A percentile compares a stretch with the other conserved stretches of the same genome.
phyloP scores from a whole-genome alignment of 2,888 invertebrate species.

The Euzophera pinguis region DNA sequence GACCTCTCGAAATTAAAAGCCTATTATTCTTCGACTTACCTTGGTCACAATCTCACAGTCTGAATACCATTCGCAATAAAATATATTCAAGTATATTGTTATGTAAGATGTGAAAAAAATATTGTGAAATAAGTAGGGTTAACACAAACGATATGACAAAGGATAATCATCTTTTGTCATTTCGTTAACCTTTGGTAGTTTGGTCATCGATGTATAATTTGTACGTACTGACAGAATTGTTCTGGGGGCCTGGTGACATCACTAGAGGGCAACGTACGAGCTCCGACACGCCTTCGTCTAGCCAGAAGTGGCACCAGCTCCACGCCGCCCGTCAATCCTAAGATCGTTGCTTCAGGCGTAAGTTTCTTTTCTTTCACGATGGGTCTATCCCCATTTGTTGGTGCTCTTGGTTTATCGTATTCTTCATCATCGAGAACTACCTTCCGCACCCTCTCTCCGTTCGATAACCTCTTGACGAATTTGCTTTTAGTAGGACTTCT shows the following conservation, averaged over 20 bases:
- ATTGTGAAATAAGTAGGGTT: conserved; percentile 24
- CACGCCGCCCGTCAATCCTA: conserved; percentile 82
- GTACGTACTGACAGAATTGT: conserved; percentile 65
- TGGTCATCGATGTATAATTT: conserved; percentile 3
- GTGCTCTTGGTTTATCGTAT: conserved; percentile 25
- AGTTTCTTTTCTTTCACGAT: conserved; percentile 41
- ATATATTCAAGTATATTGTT: conserved; percentile 20
- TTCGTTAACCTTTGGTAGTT: conserved; percentile 19
- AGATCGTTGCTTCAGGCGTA: conserved; percentile 62
- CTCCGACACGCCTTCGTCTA: conserved; percentile 78
- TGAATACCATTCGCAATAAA: conserved; percentile 21
- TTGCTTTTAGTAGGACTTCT: conserved; percentile 49
- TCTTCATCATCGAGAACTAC: conserved; percentile 44
- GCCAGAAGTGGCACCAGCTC: conserved; percentile 89
- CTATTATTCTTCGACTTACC: conserved; percentile 31
- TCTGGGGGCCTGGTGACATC: conserved; percentile 69
- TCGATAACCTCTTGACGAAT: conserved; percentile 55
- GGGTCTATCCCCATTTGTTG: conserved; percentile 19
- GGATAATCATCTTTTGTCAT: conserved; percentile 23
- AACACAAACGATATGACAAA: conserved; percentile 22
- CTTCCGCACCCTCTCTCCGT: conserved; percentile 49
- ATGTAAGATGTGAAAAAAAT: conserved; percentile 20
- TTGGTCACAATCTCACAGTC: conserved; percentile 3
- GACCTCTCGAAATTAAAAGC: conserved; percentile 37
- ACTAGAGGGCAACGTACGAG: conserved; percentile 68